phyloP scores from a whole-genome alignment of 2,113 vertebrate genomes.

The Muscicapa adusta region DNA sequence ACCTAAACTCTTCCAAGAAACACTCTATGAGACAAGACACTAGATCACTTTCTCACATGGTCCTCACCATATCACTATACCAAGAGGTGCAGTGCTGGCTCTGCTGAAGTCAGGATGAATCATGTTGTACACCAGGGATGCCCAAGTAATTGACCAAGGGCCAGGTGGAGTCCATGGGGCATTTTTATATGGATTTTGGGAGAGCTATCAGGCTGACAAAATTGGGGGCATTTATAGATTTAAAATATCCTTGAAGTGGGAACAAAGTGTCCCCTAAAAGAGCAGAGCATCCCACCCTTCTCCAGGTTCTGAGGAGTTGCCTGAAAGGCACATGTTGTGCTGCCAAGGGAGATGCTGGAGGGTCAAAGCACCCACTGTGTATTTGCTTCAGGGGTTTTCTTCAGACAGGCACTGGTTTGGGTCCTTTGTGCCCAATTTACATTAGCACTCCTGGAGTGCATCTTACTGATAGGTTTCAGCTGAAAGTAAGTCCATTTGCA shows the following conservation, averaged over 20 bases:
- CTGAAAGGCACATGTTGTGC: rapidly evolving
- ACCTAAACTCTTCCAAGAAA: background rate
- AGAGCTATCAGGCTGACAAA: background rate
- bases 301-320: background rate
- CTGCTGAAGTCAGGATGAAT: background rate
- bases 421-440: background rate
- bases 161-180: background rate
- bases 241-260: background rate
- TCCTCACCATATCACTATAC: background rate
- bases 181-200: background rate
- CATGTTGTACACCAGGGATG: background rate
- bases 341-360: background rate
- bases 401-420: background rate
- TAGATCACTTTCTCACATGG: background rate
- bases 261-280: background rate
- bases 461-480: background rate
- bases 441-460: background rate
- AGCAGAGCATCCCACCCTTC: background rate
- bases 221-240: background rate
- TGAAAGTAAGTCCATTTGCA: background rate
- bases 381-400: background rate
- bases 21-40: background rate
- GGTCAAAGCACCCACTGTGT: background rate
- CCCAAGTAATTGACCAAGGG: background rate
- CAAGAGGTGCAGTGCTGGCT: background rate